Evolutionary conservation across 2,888 invertebrate genomes (phyloP).

Genomic region (Pachymerium ferrugineum): DNA sequence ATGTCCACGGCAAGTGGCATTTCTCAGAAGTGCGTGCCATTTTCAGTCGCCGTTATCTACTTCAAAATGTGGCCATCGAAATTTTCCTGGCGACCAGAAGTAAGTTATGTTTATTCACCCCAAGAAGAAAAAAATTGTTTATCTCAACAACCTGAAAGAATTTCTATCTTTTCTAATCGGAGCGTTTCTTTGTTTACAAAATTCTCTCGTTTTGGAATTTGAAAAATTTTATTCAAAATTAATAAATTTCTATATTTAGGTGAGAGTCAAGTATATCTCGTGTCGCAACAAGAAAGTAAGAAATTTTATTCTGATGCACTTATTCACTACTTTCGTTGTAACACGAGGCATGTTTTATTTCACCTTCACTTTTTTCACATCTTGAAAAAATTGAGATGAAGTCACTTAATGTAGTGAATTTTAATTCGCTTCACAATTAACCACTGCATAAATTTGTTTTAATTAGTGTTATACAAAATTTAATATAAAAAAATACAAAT

Average conservation of each 20-base stretch:
- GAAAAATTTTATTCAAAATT: not conserved
- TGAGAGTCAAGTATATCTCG: conserved; percentile 30
- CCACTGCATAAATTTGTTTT: too few relatives aligned
- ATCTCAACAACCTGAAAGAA: too few relatives aligned
- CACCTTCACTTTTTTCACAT: too few relatives aligned
- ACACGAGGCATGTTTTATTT: conserved; percentile 21
- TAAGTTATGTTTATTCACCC: too few relatives aligned
- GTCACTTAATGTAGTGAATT: too few relatives aligned
- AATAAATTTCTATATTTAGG: conserved; percentile 29
- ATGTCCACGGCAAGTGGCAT: conserved; percentile 99
- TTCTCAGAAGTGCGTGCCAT: conserved; percentile 98
- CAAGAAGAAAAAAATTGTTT: too few relatives aligned
- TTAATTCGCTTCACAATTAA: too few relatives aligned
- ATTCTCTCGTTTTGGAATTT: not conserved
- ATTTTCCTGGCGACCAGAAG: conserved; percentile 98
- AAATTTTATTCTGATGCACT: not conserved
- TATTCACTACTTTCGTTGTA: not conserved
- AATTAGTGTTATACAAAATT: too few relatives aligned
- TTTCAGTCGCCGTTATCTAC: conserved; percentile 90
- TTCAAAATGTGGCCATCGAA: conserved; percentile 92
- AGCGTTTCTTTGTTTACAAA: not conserved
- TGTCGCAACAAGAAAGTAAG: conserved; percentile 30
- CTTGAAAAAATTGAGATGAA: not conserved
- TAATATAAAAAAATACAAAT: too few relatives aligned
- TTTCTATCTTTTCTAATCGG: not conserved